Percentiles rank a stretch among this genome's conserved stretches.
Conservation (phyloP, 2,113 vertebrate species). For the Marmota flaviventris region DNA sequence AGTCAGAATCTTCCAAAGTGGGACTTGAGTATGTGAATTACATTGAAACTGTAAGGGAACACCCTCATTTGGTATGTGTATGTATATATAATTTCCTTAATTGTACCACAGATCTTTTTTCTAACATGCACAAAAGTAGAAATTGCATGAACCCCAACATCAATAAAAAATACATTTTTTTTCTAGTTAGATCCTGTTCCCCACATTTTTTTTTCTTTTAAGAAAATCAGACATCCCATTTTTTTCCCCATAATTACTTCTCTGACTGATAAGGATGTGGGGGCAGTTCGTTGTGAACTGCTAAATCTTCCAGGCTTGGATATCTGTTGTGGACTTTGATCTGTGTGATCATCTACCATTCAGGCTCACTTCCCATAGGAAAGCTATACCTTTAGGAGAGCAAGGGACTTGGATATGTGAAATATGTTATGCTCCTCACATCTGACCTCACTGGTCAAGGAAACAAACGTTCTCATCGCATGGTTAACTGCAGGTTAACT, state of each 20-base stretch:
- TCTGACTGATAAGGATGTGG: background rate
- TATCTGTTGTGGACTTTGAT: background rate
- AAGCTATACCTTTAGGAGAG: background rate
- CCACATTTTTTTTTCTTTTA: background rate
- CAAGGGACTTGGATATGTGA: background rate
- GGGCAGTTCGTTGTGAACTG: conserved; percentile 5
- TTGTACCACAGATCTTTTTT: conserved; percentile 6
- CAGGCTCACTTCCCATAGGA: background rate
- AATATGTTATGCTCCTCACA: background rate
- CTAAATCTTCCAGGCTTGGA: background rate
- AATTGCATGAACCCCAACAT: background rate
- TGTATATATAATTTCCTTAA: background rate
- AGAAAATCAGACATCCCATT: background rate
- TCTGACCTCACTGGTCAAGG: background rate
- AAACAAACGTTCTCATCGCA: background rate
- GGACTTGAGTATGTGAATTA: background rate
- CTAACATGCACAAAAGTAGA: background rate
- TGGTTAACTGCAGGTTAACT: background rate
- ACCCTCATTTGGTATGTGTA: background rate
- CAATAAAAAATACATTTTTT: background rate
- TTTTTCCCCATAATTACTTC: background rate
- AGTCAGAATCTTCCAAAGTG: background rate
- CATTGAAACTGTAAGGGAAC: background rate
- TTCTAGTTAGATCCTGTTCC: background rate
- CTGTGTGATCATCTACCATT: background rate